These are phyloP conservation scores for Electrophaes corylata DNA, from an alignment of 2,888 invertebrate genomes.

Conservation along the genomic window DNA sequence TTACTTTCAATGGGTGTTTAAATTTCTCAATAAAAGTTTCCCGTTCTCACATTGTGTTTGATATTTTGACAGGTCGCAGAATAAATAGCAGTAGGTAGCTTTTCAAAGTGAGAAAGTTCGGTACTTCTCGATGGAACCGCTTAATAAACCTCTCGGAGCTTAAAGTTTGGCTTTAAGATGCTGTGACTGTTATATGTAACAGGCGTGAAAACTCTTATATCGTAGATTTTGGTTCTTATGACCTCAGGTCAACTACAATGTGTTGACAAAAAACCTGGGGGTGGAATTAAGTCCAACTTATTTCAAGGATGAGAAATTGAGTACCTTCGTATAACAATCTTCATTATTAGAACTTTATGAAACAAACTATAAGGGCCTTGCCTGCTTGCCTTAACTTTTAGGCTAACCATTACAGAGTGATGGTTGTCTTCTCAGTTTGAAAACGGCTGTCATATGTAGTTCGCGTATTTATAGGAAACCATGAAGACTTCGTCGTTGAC, in stretches of 20 bases:
- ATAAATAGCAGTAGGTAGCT: constrained; percentile 19
- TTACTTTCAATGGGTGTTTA: constrained; percentile 70
- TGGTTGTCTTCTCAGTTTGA: background rate
- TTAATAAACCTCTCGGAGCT: constrained; percentile 52
- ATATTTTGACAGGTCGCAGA: constrained; percentile 64
- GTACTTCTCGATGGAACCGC: constrained; percentile 47
- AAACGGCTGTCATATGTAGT: background rate
- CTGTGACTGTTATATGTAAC: background rate
- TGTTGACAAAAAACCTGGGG: background rate
- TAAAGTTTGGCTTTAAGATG: constrained; percentile 5
- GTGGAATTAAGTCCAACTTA: background rate
- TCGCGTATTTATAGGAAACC: background rate
- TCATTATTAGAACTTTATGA: background rate
- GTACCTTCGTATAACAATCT: background rate
- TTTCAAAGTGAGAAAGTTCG: constrained; percentile 43
- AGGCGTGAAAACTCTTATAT: no score
- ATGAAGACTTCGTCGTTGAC: constrained; percentile 13
- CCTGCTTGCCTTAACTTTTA: background rate
- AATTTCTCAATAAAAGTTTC: constrained; percentile 72
- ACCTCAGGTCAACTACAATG: background rate
- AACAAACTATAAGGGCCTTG: background rate
- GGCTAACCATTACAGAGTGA: no score
- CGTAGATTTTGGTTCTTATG: no score
- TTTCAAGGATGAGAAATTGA: background rate
- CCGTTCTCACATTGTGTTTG: constrained; percentile 59